These are phyloP conservation scores for Coptodon rendalli DNA, from an alignment of 2,113 vertebrate genomes.

Conservation along the genomic window DNA sequence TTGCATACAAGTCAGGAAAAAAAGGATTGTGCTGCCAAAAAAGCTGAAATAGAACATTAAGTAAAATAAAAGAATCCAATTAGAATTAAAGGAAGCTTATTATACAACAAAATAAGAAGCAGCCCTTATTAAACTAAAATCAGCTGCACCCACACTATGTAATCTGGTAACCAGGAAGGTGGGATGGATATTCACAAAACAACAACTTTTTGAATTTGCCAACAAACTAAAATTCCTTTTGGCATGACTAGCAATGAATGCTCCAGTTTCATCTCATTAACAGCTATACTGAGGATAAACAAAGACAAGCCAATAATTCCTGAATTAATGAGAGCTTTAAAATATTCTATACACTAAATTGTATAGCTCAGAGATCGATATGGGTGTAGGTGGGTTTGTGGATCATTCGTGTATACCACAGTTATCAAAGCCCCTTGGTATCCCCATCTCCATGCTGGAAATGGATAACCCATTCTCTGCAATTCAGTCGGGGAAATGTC, in stretches of 20 bases:
- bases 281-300: background rate
- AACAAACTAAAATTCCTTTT: background rate
- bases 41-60: background rate
- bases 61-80: background rate
- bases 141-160: background rate
- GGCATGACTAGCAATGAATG: background rate
- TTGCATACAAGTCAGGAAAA: background rate
- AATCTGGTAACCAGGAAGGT: background rate
- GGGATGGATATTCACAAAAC: background rate
- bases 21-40: fast-evolving
- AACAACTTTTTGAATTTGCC: background rate
- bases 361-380: background rate
- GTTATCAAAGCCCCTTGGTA: background rate
- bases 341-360: background rate
- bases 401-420: background rate
- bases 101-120: background rate
- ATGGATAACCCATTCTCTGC: background rate
- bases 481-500: background rate
- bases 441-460: background rate
- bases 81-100: background rate
- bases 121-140: background rate
- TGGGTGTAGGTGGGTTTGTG: fast-evolving
- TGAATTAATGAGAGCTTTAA: background rate
- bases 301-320: background rate
- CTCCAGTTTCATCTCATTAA: background rate